Conservation (phyloP, 2,113 vertebrate genomes). For the Myocastor coypus region DNA sequence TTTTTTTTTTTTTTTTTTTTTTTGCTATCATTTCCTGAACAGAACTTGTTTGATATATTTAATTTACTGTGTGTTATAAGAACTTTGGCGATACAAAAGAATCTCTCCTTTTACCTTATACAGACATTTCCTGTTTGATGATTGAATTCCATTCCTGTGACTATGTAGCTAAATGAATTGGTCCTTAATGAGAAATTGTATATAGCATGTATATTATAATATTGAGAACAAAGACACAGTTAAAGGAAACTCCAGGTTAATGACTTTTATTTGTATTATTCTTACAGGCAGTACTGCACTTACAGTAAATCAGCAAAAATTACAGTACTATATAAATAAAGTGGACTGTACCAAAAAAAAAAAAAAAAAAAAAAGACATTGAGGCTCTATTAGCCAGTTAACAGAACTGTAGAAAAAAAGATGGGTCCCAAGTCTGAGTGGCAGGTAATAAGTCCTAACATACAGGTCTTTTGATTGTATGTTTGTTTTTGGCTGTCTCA, state of each 20-base stretch:
- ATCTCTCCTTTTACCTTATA: constrained; percentile 25
- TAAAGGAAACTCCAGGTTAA: background rate
- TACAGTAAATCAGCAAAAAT: background rate
- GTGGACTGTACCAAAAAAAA: background rate
- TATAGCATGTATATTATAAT: background rate
- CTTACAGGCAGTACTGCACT: background rate
- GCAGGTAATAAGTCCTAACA: background rate
- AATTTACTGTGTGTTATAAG: constrained; percentile 9
- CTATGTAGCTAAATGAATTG: background rate
- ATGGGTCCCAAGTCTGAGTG: background rate
- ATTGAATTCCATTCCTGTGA: background rate
- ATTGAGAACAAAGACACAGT: background rate
- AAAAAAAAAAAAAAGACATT: too few relatives aligned
- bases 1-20: constrained; percentile 46
- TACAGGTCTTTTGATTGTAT: background rate
- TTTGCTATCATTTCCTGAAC: background rate
- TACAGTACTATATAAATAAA: background rate
- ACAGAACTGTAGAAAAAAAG: background rate
- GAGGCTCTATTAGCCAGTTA: background rate
- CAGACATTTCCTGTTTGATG: background rate
- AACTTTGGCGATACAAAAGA: background rate
- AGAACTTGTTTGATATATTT: background rate
- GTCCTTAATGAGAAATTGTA: background rate
- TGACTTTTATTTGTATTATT: background rate
- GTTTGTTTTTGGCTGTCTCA: too few relatives aligned